A percentile compares a stretch with the other conserved stretches of the same genome.
Evolutionary conservation across 2,113 vertebrate species (phyloP).

Genomic region (Pterocles gutturalis): DNA sequence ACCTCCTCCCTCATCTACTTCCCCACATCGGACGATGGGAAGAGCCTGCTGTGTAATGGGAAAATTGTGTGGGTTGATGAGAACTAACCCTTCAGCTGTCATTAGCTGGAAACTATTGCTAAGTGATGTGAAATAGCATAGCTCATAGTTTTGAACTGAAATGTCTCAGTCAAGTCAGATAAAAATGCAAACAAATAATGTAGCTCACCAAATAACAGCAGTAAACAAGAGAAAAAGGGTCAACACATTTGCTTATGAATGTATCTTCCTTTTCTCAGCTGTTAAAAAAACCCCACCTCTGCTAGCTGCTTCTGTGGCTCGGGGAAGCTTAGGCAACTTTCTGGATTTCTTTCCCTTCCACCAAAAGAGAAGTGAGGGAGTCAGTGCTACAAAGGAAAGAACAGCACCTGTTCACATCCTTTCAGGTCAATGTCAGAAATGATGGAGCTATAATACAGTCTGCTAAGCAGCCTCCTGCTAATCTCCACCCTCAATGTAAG

Average conservation of each 20-base stretch:
- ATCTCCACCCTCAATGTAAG: neutral
- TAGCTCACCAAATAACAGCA: neutral
- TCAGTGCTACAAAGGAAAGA: neutral
- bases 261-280: neutral
- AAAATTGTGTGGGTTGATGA: neutral
- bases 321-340: neutral
- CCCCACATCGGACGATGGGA: neutral
- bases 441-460: neutral
- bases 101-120: neutral
- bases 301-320: neutral
- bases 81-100: neutral
- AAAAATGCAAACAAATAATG: neutral
- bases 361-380: neutral
- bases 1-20: neutral
- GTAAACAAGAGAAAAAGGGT: neutral
- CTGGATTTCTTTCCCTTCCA: neutral
- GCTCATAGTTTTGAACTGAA: neutral
- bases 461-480: neutral
- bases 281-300: neutral
- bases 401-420: neutral
- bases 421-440: neutral
- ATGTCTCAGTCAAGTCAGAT: neutral
- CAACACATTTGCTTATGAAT: neutral
- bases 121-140: neutral
- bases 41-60: neutral